Evolutionary conservation across 2,888 invertebrate genomes (phyloP).

Genomic region (Drosophila neonasuta): DNA sequence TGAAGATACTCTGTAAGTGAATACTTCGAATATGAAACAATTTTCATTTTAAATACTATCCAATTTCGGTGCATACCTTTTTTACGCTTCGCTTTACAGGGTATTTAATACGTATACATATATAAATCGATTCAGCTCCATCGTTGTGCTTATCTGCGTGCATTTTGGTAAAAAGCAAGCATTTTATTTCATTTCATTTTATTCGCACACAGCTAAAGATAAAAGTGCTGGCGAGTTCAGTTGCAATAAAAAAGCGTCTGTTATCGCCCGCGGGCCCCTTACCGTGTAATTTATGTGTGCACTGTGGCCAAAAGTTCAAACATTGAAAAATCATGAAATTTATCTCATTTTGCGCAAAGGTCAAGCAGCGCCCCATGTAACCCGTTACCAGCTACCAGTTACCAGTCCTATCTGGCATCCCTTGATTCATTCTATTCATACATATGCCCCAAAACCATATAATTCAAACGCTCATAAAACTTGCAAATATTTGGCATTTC

Average conservation of each 20-base stretch:
- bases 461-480: constrained; percentile 68
- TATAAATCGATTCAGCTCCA: constrained; percentile 37
- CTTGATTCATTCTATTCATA: neutral
- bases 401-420: neutral
- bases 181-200: constrained; percentile 65
- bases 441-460: constrained; percentile 41
- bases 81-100: neutral
- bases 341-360: constrained; percentile 66
- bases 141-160: constrained; percentile 52
- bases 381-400: constrained; percentile 13
- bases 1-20: constrained; percentile 14
- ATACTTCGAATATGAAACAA: neutral
- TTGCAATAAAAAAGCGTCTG: constrained; percentile 53
- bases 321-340: constrained; percentile 73
- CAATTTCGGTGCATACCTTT: neutral
- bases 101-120: constrained; percentile 12
- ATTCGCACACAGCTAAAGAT: constrained; percentile 49
- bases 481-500: constrained; percentile 62
- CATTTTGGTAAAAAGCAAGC: constrained; percentile 53
- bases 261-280: constrained; percentile 39
- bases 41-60: neutral
- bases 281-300: constrained; percentile 68
- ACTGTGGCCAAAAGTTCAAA: constrained; percentile 65
- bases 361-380: constrained; percentile 49
- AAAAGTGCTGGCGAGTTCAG: constrained; percentile 48